Evolutionary conservation across 92 coral and sea anemone genomes (phyloP).

Genomic region (Epizoanthus ramosus): DNA sequence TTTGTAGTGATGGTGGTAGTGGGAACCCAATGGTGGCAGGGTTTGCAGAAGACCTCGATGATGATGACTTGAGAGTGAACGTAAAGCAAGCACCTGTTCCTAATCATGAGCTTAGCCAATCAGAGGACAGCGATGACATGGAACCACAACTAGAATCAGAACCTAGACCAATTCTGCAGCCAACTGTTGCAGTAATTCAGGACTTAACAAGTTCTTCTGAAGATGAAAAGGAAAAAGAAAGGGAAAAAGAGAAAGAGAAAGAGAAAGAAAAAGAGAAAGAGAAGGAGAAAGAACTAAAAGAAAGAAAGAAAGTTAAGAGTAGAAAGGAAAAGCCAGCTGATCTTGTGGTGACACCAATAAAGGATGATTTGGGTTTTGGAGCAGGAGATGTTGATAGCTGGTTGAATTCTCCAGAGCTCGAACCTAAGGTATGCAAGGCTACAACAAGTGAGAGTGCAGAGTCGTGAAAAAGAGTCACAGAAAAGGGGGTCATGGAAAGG

Average conservation of each 20-base stretch:
- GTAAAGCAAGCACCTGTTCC: constrained; percentile 19
- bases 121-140: constrained; percentile 2
- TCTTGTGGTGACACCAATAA: neutral
- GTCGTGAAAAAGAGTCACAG: neutral
- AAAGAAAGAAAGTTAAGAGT: constrained; percentile 20
- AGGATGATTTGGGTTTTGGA: constrained; percentile 32
- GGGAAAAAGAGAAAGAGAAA: constrained; percentile 41
- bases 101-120: constrained; percentile 26
- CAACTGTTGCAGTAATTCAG: constrained; percentile 65
- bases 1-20: constrained; percentile 57
- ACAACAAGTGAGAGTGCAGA: too few species aligned
- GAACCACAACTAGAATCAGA: constrained; percentile 9
- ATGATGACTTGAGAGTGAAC: constrained; percentile 59
- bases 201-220: constrained; percentile 66
- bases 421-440: constrained; percentile 64
- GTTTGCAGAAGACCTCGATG: constrained; percentile 88
- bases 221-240: constrained; percentile 67
- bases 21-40: constrained; percentile 97
- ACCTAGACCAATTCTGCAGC: neutral
- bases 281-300: constrained; percentile 20
- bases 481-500: too few species aligned
- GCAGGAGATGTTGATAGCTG: constrained; percentile 70
- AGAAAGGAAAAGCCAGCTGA: constrained; percentile 36
- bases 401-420: constrained; percentile 81
- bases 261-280: neutral